Evolutionary conservation across 2,888 invertebrate genomes (phyloP).

Genomic region (Andrena hattorfiana): DNA sequence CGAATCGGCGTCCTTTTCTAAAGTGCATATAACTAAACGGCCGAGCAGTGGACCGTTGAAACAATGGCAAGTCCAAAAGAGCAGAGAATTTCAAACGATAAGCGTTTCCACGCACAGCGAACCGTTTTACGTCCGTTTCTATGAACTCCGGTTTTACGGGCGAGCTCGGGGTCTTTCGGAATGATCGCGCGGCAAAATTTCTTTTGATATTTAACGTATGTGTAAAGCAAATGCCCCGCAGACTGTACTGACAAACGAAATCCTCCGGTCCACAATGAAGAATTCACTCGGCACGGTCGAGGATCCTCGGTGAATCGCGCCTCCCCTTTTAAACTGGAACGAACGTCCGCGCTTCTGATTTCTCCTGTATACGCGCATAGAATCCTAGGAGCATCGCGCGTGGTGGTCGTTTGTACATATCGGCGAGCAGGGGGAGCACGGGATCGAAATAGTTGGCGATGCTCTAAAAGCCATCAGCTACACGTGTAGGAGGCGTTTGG

Average conservation of each 20-base stretch:
- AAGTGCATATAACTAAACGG: slow-evolving; percentile 62
- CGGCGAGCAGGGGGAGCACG: slow-evolving; percentile 7
- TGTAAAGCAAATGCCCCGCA: slow-evolving; percentile 5
- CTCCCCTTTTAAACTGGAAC: not conserved
- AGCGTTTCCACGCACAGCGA: slow-evolving; percentile 62
- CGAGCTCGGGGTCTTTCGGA: slow-evolving; percentile 38
- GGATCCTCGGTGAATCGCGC: not conserved
- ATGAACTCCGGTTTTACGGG: slow-evolving; percentile 59
- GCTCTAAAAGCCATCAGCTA: slow-evolving; percentile 63
- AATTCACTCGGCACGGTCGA: not conserved
- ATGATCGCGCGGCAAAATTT: slow-evolving; percentile 56
- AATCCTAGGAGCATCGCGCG: not conserved
- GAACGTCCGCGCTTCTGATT: not conserved
- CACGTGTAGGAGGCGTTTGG: slow-evolving; percentile 59
- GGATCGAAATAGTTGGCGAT: slow-evolving; percentile 47
- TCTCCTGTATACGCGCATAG: not conserved
- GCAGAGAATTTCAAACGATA: slow-evolving; percentile 67
- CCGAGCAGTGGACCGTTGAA: slow-evolving; percentile 55
- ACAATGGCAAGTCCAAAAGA: slow-evolving; percentile 61
- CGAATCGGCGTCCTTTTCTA: slow-evolving; percentile 37
- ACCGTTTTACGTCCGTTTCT: slow-evolving; percentile 63
- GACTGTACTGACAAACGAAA: slow-evolving; percentile 31
- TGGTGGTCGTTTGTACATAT: slow-evolving; percentile 5
- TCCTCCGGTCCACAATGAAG: slow-evolving; percentile 3
- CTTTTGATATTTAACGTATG: slow-evolving; percentile 53